Base-by-base conservation (phyloP, 1,140 invertebrate species). In the Halyomorpha halys region DNA sequence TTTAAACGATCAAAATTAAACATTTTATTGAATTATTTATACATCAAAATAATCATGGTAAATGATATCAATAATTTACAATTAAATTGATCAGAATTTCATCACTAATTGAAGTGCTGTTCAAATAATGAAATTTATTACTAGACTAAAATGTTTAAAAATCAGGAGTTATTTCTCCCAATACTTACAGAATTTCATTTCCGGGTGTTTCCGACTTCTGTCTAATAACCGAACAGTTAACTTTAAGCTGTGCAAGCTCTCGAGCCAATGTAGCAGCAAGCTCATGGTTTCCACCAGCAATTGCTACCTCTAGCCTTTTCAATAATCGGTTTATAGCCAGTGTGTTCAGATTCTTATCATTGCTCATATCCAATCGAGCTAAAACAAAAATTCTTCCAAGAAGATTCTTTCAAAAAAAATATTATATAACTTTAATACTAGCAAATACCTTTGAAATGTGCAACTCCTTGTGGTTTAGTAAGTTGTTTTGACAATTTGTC, bases 231-330 rank as follows among this genome's bases (percentile, higher is more conserved):
- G 80, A 81, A 72, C 83, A 84, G 69, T 79, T 80, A 49, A 85
- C 82, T 73, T 83, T 85, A 21, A 86, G 71, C 30, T 82, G 76
- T 0, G 86, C 86, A 63, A 89, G 76, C 73, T 87, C 83, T 69
- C 82, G 81, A 3, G 86, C 86, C 25, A 86, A 76, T 63, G 74
- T 75, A 3, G 86, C 83, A 0, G 86, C 86, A 68, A 82, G 76
- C 25, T 79, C 77, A 74, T 86, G 79, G 65, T 86, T 78, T 5
- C 86, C 86, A 63, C 79, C 79, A 14, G 81, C 79, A 66, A 89
- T 88, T 0, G 86, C 82, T 2, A 74, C 77, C 71, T 88, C 85
- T 59, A 89, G 73, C 71, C 82, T 77, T 70, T 77, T 78, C 66
- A 87, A 72, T 45, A 86, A 73, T 71, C 81, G 76, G 74, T 82